These are phyloP conservation scores for Silvanus unidentatus DNA, from an alignment of 2,888 invertebrate species.

Conservation along the genomic window DNA sequence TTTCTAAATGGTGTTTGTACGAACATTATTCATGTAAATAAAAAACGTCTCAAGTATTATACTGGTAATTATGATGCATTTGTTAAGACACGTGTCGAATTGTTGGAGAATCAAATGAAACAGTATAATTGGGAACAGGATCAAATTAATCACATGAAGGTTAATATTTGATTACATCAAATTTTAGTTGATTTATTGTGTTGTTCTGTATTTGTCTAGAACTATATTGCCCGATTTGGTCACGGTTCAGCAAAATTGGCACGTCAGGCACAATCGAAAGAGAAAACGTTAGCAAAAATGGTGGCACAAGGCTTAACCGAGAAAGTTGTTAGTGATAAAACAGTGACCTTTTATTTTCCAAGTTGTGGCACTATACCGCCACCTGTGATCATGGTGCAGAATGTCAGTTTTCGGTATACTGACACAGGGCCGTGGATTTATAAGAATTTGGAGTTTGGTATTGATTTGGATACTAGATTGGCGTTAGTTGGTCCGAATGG, in stretches of 20 bases:
- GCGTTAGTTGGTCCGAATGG: constrained; percentile 98
- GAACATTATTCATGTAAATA: constrained; percentile 93
- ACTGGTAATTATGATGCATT: constrained; percentile 94
- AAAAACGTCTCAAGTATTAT: constrained; percentile 90
- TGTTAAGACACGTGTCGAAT: constrained; percentile 85
- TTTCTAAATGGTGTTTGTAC: constrained; percentile 97
- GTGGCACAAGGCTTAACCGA: constrained; percentile 96
- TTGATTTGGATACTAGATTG: constrained; percentile 91
- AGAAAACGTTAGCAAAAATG: constrained; percentile 99
- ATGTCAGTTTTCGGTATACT: constrained; percentile 91
- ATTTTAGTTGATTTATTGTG: neutral
- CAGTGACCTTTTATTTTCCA: constrained; percentile 92
- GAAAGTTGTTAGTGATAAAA: constrained; percentile 86
- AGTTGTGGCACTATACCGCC: constrained; percentile 94
- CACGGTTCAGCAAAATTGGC: constrained; percentile 99
- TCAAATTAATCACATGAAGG: constrained; percentile 99
- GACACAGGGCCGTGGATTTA: constrained; percentile 88
- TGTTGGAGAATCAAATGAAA: constrained; percentile 97
- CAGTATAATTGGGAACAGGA: constrained; percentile 99
- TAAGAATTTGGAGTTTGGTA: constrained; percentile 96
- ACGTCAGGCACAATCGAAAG: constrained; percentile 98
- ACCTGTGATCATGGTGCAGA: constrained; percentile 99
- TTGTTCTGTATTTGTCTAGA: constrained; percentile 50
- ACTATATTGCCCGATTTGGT: constrained; percentile 98
- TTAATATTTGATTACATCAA: constrained; percentile 31